phyloP scores from a whole-genome alignment of 2,888 invertebrate genomes.

The Fragum sueziense region DNA sequence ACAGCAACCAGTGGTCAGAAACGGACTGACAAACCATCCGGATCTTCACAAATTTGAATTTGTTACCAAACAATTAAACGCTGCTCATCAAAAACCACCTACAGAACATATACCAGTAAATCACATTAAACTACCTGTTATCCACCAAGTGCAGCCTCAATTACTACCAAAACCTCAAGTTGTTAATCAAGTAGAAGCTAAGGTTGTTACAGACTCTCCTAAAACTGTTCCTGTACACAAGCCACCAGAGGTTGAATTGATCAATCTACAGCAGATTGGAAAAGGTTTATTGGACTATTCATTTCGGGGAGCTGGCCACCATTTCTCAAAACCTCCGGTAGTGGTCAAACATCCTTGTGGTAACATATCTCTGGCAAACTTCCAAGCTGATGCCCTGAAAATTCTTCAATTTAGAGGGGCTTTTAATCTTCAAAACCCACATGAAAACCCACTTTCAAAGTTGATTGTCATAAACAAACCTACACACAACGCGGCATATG shows the following conservation, averaged over 20 bases:
- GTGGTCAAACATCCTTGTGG: not conserved
- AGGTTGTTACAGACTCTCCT: not conserved
- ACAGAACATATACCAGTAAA: not conserved
- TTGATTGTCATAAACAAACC: slow-evolving; percentile 2
- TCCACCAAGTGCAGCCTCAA: not conserved
- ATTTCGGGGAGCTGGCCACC: not conserved
- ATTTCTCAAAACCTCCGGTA: not conserved
- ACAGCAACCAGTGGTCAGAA: not conserved
- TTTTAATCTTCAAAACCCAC: not conserved
- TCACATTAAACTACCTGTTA: not conserved
- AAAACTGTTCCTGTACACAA: not conserved
- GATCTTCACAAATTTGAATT: slow-evolving; percentile 14
- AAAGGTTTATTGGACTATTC: slow-evolving; percentile 7
- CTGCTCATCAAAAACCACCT: not conserved
- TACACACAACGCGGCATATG: not conserved
- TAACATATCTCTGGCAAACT: not conserved
- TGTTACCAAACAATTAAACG: not conserved
- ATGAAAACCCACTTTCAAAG: not conserved
- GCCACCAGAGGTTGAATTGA: not conserved
- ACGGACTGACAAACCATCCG: not conserved
- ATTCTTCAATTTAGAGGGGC: slow-evolving; percentile 6
- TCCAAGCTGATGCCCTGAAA: slow-evolving; percentile 12
- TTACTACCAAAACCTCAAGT: not conserved
- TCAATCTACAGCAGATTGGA: not conserved
- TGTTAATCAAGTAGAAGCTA: not conserved